Evolutionary conservation across 2,888 invertebrate species (phyloP).

Genomic region (Eumerus sabulonum): DNA sequence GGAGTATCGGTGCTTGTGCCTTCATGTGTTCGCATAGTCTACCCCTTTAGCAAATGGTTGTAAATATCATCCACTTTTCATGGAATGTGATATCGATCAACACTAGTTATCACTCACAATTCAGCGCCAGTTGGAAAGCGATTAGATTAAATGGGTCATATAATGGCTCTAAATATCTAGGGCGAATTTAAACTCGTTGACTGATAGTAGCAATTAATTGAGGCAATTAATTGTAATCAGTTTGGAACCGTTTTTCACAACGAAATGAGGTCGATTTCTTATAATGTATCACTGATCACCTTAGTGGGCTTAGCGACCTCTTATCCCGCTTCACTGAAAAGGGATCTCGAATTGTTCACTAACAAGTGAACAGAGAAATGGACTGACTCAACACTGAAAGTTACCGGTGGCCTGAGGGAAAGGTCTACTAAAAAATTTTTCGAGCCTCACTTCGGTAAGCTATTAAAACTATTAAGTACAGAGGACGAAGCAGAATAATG

Average conservation of each 20-base stretch:
- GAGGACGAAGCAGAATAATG: not conserved
- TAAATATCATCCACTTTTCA: too few relatives aligned
- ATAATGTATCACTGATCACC: not conserved
- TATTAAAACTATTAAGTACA: not conserved
- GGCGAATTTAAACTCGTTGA: too few relatives aligned
- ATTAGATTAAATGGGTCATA: too few relatives aligned
- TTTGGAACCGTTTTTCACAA: not conserved
- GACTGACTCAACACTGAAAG: not conserved
- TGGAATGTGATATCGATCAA: too few relatives aligned
- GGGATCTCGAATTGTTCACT: not conserved
- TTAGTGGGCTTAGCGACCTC: slow-evolving; percentile 10
- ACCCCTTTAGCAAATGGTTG: too few relatives aligned
- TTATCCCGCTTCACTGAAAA: slow-evolving; percentile 26
- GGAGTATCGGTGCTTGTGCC: too few relatives aligned
- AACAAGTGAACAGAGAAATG: not conserved
- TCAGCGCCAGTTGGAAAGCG: too few relatives aligned
- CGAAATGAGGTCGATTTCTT: slow-evolving; percentile 31
- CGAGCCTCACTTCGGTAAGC: not conserved
- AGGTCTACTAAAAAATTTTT: not conserved
- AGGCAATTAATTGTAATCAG: not conserved
- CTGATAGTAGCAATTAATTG: too few relatives aligned
- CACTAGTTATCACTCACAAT: too few relatives aligned
- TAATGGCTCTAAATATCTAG: too few relatives aligned
- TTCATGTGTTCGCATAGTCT: too few relatives aligned
- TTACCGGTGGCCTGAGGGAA: not conserved